Percentiles rank a stretch among this genome's conserved stretches.
Conservation (phyloP, 2,888 invertebrate species). For the Achlya flavicornis region DNA sequence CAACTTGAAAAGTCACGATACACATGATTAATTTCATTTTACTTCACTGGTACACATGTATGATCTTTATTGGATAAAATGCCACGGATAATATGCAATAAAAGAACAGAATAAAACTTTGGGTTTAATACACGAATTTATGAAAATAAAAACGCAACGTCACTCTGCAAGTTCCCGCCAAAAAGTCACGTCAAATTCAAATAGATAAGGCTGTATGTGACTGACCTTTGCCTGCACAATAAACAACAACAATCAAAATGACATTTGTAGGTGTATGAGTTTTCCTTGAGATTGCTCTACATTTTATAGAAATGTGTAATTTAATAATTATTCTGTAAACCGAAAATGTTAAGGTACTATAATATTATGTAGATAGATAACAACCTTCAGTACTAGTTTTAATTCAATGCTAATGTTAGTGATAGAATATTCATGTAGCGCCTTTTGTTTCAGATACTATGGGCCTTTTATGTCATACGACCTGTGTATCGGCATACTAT, state of each 20-base stretch:
- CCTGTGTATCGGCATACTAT: slow-evolving; percentile 69
- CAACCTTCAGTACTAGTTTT: slow-evolving; percentile 22
- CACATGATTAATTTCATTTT: too few species aligned
- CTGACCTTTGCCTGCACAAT: too few species aligned
- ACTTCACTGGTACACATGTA: too few species aligned
- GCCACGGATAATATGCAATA: too few species aligned
- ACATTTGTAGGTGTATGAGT: slow-evolving; percentile 37
- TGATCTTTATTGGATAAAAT: too few species aligned
- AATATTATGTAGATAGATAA: slow-evolving; percentile 22
- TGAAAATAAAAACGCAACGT: too few species aligned
- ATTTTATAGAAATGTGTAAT: slow-evolving; percentile 54
- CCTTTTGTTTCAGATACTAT: slow-evolving; percentile 80
- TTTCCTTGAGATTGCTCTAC: slow-evolving; percentile 43
- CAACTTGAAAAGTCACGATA: too few species aligned
- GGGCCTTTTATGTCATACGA: slow-evolving; percentile 67
- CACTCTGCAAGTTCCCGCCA: too few species aligned
- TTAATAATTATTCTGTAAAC: slow-evolving; percentile 42
- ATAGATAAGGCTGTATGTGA: too few species aligned
- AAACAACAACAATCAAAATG: slow-evolving; percentile 13
- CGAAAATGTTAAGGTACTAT: slow-evolving; percentile 54
- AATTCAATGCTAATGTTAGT: slow-evolving; percentile 36
- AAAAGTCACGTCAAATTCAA: too few species aligned
- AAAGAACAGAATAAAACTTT: too few species aligned
- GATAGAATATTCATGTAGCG: slow-evolving; percentile 60
- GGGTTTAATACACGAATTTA: too few species aligned